Base-by-base conservation (phyloP, 1,140 invertebrate species). In the Aphidius gifuensis region DNA sequence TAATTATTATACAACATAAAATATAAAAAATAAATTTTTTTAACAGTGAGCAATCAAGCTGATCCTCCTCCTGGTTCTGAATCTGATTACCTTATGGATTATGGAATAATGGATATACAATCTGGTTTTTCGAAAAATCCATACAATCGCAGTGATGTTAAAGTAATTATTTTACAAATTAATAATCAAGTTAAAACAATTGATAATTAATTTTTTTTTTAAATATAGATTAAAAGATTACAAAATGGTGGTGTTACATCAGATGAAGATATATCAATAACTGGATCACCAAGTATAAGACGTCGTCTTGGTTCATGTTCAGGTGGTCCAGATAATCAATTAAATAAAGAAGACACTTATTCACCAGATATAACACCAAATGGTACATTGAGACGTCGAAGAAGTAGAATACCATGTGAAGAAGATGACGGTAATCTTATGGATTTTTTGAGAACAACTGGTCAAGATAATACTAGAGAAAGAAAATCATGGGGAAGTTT, bases 321-420 rank as follows among this genome's bases (percentile, higher is more conserved):
- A 2, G 84, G 83, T 58, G 78, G 80, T 61, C 78, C 66, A 63
- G 82, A 83, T 61, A 80, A 79, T 63, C 73, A 68, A 75, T 74
- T 76, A 69, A 82, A 81, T 74, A 83, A 83, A 76, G 87, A 88
- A 67, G 86, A 88, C 60, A 86, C 86, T 53, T 84, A 84, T 60
- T 92, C 91, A 5, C 92, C 91, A 71, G 92, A 95, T 73, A 88
- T 93, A 23, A 95, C 93, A 1, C 93, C 93, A 45, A 94, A 92
- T 66, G 92, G 93, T 16, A 94, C 91, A 62, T 80, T 95, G 8
- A 82, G 93, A 16, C 82, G 92, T 46, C 83, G 92, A 39, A 83
- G 92, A 46, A 91, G 92, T 70, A 85, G 92, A 21, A 87, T 93
- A 43, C 86, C 91, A 0, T 90, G 89, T 11, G 90, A 92, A 70